Evolutionary conservation across 2,797 vertebrate genomes (phyloP).

Genomic region (Echiichthys vipera): DNA sequence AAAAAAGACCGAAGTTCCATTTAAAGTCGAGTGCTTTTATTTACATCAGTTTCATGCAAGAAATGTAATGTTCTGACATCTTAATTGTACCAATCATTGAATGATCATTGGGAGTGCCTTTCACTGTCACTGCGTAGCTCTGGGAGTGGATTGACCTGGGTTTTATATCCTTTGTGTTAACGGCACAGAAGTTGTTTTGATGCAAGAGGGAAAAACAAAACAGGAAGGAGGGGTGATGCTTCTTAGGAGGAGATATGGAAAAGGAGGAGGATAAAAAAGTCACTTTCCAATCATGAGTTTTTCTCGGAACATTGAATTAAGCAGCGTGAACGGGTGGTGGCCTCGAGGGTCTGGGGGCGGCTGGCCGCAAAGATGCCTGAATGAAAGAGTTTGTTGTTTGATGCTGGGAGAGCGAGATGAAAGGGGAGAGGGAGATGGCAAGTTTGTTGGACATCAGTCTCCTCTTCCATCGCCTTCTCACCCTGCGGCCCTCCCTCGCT

Average conservation of each 20-base stretch:
- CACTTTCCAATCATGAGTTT: conserved; percentile 88
- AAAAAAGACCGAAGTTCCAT: not conserved
- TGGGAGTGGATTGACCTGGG: conserved; percentile 2
- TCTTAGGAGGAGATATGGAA: conserved; percentile 58
- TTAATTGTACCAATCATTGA: not conserved
- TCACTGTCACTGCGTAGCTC: not conserved
- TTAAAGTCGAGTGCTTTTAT: no score
- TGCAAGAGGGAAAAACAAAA: conserved; percentile 15
- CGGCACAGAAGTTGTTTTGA: conserved; percentile 55
- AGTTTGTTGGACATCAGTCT: conserved; percentile 79
- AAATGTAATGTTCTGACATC: not conserved
- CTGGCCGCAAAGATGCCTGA: conserved; percentile 77
- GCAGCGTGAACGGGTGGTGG: conserved; percentile 80
- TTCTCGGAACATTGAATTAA: conserved; percentile 89
- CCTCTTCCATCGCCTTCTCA: conserved; percentile 76
- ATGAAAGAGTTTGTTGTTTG: conserved; percentile 85
- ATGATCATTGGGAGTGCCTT: not conserved
- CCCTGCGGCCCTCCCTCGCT: conserved; percentile 76
- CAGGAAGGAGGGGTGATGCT: conserved; percentile 49
- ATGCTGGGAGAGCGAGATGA: conserved; percentile 80
- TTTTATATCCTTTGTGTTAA: conserved; percentile 24
- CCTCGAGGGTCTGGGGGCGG: conserved; percentile 77
- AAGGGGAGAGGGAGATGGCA: conserved; percentile 82
- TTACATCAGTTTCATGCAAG: no score
- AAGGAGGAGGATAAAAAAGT: conserved; percentile 70